Percentiles rank a stretch among this genome's conserved stretches.
phyloP scores from a whole-genome alignment of 2,797 vertebrate genomes.

The Knipowitschia caucasica region DNA sequence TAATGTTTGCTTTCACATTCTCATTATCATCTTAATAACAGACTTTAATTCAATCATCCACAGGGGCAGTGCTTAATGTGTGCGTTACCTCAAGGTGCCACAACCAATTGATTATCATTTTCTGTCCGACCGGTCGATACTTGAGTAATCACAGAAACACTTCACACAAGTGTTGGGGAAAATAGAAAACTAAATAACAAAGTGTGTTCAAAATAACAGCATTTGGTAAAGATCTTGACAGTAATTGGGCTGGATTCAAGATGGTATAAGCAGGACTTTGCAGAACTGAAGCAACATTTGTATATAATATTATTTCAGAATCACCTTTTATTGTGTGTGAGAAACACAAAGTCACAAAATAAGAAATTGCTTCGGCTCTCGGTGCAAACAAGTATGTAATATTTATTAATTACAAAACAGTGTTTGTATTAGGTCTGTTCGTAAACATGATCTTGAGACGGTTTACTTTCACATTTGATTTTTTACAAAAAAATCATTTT shows the following conservation, averaged over 20 bases:
- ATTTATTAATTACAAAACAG: no score
- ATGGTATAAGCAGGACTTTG: background rate
- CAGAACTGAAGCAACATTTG: background rate
- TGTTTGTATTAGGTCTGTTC: no score
- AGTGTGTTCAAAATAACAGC: no score
- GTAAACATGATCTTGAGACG: no score
- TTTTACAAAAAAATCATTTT: no score
- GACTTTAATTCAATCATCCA: slow-evolving; percentile 71
- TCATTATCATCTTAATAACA: slow-evolving; percentile 75
- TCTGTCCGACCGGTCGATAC: slow-evolving; percentile 41
- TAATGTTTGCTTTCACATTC: slow-evolving; percentile 66
- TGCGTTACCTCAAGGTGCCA: slow-evolving; percentile 58
- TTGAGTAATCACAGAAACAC: slow-evolving; percentile 10
- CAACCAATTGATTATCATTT: slow-evolving; percentile 66
- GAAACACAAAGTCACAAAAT: no score
- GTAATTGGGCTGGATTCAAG: background rate
- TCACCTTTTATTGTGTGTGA: no score
- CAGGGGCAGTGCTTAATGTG: slow-evolving; percentile 60
- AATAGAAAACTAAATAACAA: background rate
- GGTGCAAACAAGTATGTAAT: no score
- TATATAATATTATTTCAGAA: no score
- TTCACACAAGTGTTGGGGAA: background rate
- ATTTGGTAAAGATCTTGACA: background rate
- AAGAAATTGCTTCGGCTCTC: no score
- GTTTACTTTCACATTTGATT: no score